Evolutionary conservation across 2,888 invertebrate species (phyloP), one percentile per base, ranked within the genome.

Genomic region (Doris montereyensis): DNA sequence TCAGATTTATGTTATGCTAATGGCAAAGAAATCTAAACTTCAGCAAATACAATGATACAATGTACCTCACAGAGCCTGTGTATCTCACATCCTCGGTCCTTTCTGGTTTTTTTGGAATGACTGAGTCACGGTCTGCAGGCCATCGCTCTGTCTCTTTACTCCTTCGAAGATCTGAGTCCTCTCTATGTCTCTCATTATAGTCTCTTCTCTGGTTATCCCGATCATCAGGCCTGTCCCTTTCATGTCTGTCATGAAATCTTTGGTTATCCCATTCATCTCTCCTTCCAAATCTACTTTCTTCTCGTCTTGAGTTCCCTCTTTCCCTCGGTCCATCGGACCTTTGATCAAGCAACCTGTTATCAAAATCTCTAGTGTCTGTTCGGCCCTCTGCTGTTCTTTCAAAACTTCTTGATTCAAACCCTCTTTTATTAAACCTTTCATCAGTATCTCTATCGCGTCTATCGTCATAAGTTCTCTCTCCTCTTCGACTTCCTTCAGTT

Each of bases 181-280:
- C 78, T 58, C 76, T 76, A 17, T 79, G 77, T 8, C 32, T 52
- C 26, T 72, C 77, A 81, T 82, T 83, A 77, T 79, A 35, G 77
- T 78, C 65, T 76, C 75, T 76, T 81, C n/a, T n/a, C n/a, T n/a
- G n/a, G 4, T 67, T 28, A 1, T 52, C 60, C 8, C 3, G 24
- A 13, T 71, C 41, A 10, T 75, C 80, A 26, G 32, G 30, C 13
- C 62, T 52, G 24, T 75, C 71, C 17, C 57, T 24, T 35, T 28
- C 13, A 58, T 65, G 72, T 13, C 26, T 10, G 24, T 35, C 35
- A n/a, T 34, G 21, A 26, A 35, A 1, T 75, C 75, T 52, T 5
- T 52, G 17, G 26, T 32, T 34, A 74, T 60, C 58, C 62, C 1
- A 1, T 35, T 79, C 62, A 30, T 65, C 72, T 26, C 71, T 62